A percentile compares a stretch with the other conserved stretches of the same genome.
These are phyloP conservation scores for Drosophila koepferae DNA, from an alignment of 2,888 invertebrate species.

Conservation along the genomic window DNA sequence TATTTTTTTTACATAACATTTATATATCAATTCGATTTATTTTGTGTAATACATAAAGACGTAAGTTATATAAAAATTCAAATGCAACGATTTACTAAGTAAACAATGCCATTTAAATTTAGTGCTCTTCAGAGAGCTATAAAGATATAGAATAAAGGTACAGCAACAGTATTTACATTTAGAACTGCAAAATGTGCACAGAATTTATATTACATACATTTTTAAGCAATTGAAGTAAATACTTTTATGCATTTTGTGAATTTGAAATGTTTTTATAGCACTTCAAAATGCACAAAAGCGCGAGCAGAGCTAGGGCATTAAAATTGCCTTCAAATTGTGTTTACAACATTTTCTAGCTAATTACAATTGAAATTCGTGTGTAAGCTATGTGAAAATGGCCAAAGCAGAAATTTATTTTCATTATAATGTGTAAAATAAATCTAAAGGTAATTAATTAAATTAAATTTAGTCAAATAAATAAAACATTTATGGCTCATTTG, in stretches of 20 bases:
- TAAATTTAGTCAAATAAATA: no score
- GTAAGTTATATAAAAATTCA: not conserved
- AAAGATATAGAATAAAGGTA: not conserved
- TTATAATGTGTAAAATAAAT: no score
- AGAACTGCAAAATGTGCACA: not conserved
- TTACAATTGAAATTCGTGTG: not conserved
- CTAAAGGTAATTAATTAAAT: no score
- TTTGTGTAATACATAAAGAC: not conserved
- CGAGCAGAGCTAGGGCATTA: not conserved
- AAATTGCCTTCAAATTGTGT: not conserved
- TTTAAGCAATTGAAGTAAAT: no score
- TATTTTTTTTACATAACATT: no score
- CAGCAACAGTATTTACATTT: not conserved
- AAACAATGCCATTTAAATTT: not conserved
- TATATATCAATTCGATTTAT: no score
- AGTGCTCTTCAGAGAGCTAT: constrained; percentile 3
- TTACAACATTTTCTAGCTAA: not conserved
- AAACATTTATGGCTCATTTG: no score
- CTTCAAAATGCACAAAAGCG: not conserved
- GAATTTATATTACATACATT: not conserved
- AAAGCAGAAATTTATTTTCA: no score
- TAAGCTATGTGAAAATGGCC: not conserved
- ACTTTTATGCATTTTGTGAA: not conserved
- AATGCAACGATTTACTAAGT: not conserved
- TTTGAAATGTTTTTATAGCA: not conserved